These are phyloP conservation scores for Eleginops maclovinus DNA, from an alignment of 2,113 vertebrate species.

Conservation along the genomic window DNA sequence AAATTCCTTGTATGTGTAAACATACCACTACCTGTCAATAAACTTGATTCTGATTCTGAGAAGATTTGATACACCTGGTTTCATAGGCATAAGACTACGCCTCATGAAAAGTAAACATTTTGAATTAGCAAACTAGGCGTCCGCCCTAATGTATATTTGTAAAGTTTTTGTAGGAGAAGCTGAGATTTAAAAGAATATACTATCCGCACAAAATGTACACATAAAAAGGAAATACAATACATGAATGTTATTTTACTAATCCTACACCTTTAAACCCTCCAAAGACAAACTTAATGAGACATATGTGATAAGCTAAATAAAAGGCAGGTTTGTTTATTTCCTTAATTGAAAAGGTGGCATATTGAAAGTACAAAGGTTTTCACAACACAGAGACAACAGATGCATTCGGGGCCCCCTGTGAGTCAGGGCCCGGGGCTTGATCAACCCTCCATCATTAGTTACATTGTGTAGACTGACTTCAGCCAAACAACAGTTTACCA, in stretches of 20 bases:
- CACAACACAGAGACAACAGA: slow-evolving; percentile 7
- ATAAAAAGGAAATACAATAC: too few species aligned
- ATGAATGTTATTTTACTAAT: too few species aligned
- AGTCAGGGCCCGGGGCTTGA: slow-evolving; percentile 16
- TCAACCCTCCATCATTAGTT: slow-evolving; percentile 28
- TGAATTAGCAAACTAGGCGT: not conserved
- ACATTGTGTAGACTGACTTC: slow-evolving; percentile 15
- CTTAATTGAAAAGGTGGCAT: slow-evolving; percentile 30
- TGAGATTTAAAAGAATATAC: not conserved
- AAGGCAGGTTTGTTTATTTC: slow-evolving; percentile 22
- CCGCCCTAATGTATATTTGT: not conserved
- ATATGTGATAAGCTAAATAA: slow-evolving; percentile 30
- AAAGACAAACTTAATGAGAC: slow-evolving; percentile 18
- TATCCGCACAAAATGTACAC: not conserved
- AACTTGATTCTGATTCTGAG: too few species aligned
- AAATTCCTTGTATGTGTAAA: too few species aligned
- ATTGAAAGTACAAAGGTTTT: slow-evolving; percentile 32
- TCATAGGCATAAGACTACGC: not conserved
- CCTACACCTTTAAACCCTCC: not conserved
- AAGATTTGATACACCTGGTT: not conserved
- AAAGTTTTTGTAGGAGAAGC: not conserved
- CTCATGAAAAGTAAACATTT: not conserved
- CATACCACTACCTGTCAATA: too few species aligned
- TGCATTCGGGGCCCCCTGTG: slow-evolving; percentile 8
- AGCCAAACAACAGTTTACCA: slow-evolving; percentile 21